Conservation (phyloP, 2,797 vertebrate species). For the Arctocebus calabarensis region DNA sequence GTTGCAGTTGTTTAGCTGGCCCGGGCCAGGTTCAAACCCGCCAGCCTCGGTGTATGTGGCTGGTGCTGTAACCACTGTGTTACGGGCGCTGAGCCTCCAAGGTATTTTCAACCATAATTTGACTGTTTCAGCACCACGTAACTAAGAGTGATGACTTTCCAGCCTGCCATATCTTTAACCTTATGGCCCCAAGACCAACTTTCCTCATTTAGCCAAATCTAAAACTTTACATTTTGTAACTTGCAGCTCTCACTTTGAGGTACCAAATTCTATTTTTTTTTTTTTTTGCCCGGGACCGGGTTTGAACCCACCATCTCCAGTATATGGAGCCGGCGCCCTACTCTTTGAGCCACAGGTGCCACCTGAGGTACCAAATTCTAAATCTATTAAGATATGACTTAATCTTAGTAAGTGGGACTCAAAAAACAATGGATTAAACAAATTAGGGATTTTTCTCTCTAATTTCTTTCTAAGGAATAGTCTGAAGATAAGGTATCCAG, state of each 20-base stretch:
- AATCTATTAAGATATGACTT: background rate
- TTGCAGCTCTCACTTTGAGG: background rate
- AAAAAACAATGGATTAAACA: background rate
- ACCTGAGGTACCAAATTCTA: background rate
- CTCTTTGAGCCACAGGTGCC: no score
- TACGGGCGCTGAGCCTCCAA: background rate
- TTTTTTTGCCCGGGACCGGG: no score
- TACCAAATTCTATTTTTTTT: no score
- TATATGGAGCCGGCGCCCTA: no score
- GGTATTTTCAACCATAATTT: background rate
- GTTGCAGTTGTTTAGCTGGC: no score
- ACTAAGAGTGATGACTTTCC: background rate
- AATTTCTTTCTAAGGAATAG: background rate
- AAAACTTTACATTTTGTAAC: slow-evolving; percentile 16
- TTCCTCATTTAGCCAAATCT: background rate
- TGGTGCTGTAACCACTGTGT: no score
- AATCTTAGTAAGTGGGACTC: background rate
- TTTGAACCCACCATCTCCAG: no score
- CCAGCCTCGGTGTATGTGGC: no score
- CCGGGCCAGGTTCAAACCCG: no score
- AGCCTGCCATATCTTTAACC: background rate
- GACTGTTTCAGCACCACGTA: background rate
- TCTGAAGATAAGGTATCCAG: background rate
- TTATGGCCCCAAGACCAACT: background rate
- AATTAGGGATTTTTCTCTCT: background rate